Percentiles rank a stretch among this genome's conserved stretches.
These are phyloP conservation scores for Mastigias papua DNA, from an alignment of 30 jellyfish, hydroid and myxozoan genomes.

Conservation along the genomic window DNA sequence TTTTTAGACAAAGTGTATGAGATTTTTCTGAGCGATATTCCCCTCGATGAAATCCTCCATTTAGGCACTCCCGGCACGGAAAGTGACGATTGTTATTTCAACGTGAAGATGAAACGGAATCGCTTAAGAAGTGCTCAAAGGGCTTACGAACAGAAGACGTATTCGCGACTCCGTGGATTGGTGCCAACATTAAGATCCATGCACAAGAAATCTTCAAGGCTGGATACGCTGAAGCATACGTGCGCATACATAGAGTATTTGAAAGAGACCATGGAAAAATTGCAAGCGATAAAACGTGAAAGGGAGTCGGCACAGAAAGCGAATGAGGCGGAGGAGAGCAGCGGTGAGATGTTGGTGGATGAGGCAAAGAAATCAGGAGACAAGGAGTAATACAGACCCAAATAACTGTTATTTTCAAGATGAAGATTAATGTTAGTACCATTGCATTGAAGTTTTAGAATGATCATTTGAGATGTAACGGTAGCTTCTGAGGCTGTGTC, in stretches of 20 bases:
- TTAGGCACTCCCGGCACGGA: not conserved
- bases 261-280: conserved; percentile 33
- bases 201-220: conserved; percentile 21
- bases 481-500: too few species aligned
- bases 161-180: conserved; percentile 35
- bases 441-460: too few species aligned
- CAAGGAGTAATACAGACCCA: not conserved
- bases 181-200: conserved; percentile 41
- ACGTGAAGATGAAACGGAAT: conserved; percentile 46
- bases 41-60: too few species aligned
- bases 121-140: conserved; percentile 55
- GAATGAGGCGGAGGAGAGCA: not conserved
- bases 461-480: too few species aligned
- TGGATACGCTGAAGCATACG: conserved; percentile 65
- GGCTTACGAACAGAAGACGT: conserved; percentile 71
- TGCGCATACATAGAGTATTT: conserved; percentile 51
- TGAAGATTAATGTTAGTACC: too few species aligned
- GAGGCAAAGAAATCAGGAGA: not conserved
- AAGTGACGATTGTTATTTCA: not conserved
- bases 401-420: too few species aligned
- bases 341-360: not conserved
- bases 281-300: conserved; percentile 38
- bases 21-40: too few species aligned
- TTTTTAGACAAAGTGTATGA: too few species aligned
- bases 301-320: not conserved